phyloP scores from a whole-genome alignment of 2,113 vertebrate species.

The Rhinolophus ferrumequinum region DNA sequence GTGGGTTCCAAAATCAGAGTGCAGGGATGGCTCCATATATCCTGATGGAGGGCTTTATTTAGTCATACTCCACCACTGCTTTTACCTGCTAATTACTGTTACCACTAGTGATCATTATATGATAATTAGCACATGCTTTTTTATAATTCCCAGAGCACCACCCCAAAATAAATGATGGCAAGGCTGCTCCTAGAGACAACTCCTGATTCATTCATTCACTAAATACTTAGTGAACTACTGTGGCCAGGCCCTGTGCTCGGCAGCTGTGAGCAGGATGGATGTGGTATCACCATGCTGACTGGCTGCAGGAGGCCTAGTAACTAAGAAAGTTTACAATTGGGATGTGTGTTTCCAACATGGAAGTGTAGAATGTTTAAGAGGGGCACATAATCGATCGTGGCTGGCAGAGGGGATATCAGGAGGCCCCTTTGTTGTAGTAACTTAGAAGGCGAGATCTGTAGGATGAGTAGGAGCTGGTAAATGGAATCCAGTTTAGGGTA shows the following conservation, averaged over 20 bases:
- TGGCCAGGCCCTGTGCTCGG: not conserved
- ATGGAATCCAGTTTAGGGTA: not conserved
- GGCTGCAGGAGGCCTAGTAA: not conserved
- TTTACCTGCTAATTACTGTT: slow-evolving; percentile 72
- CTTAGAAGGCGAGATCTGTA: not conserved
- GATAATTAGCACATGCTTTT: slow-evolving; percentile 70
- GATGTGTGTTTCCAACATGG: not conserved
- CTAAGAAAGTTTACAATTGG: not conserved
- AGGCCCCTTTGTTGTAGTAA: not conserved
- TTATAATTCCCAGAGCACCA: slow-evolving; percentile 65
- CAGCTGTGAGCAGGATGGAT: not conserved
- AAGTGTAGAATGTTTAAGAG: not conserved
- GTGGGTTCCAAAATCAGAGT: slow-evolving; percentile 22
- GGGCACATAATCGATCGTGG: not conserved
- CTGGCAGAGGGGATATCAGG: not conserved
- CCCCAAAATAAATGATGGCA: slow-evolving; percentile 64
- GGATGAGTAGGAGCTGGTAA: not conserved
- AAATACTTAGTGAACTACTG: slow-evolving; percentile 16
- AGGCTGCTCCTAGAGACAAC: slow-evolving; percentile 41
- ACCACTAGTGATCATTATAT: slow-evolving; percentile 49
- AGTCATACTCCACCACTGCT: slow-evolving; percentile 8
- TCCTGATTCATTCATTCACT: slow-evolving; percentile 60
- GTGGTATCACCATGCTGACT: not conserved
- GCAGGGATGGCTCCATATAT: not conserved
- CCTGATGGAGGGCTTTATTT: slow-evolving; percentile 45